Base-by-base conservation (phyloP, 2,888 invertebrate genomes). In the Barypeithes pellucidus region DNA sequence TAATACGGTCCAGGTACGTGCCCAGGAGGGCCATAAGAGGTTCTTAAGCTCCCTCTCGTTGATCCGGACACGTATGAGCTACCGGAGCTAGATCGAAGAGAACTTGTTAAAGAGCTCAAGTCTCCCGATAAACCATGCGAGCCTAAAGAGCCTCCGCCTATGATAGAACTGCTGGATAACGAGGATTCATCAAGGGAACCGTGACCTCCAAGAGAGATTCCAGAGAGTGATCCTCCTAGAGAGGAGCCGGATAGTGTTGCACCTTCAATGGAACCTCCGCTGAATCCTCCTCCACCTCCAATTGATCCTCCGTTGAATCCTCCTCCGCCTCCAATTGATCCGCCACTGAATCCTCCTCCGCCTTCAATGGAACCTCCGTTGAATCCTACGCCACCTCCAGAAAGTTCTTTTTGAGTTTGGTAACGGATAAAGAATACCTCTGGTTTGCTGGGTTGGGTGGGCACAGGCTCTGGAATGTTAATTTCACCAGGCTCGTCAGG, bases 391-490 rank as follows among this genome's bases (percentile, higher is more conserved):
- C 70, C 70, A 22, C 59, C 65, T 33, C 63, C 52, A 60, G 59
- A 24, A 43, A 66, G 60, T 75, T 89, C 88, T 82, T 87, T 89
- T 87, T 93, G 92, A 75, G 93, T 93, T 88, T 92, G 93, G 90
- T 94, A 94, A 79, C 92, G 90, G 90, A 94, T 95, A 90, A 95
- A 95, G 91, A 95, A 95, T 66, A 95, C 95, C 88, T 95, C 95
- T 67, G 95, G 95, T 88, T 95, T 95, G 85, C 93, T 92, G 76
- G 95, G 95, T 82, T 93, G 93, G 60, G 94, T 95, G 59, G 95
- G 94, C 1, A 91, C 90, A 14, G 92, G 88, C 12, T 93, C 90
- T 59, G 94, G 95, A 80, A 95, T 91, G 80, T 89, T 88, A 85
- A 95, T 92, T 81, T 95, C 93, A 77, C 92, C 93, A 76, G 92